Evolutionary conservation across 1,140 invertebrate species (phyloP).

Genomic region (Ladona fulva): DNA sequence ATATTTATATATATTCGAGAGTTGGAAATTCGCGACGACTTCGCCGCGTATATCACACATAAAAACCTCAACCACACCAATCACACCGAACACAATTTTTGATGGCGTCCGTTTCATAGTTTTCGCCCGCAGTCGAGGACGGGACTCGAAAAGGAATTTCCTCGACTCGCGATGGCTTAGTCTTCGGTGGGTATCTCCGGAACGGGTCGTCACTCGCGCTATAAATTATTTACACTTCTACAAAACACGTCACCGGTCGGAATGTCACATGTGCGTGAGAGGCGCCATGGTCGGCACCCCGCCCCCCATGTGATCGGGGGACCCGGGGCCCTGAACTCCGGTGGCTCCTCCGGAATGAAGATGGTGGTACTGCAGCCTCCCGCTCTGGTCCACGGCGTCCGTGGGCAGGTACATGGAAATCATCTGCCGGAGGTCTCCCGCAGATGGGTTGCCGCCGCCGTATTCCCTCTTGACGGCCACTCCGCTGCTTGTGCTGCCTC

Average conservation of each 20-base stretch:
- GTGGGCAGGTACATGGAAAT: slow-evolving; percentile 72
- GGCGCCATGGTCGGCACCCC: neutral
- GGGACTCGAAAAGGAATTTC: too few species aligned
- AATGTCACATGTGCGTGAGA: neutral
- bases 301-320: neutral
- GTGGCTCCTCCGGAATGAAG: slow-evolving; percentile 31
- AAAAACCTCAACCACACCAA: too few species aligned
- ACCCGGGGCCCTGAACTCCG: neutral
- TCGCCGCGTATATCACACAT: too few species aligned
- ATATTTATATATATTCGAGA: neutral
- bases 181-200: too few species aligned
- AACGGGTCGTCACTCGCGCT: too few species aligned
- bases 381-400: slow-evolving; percentile 40
- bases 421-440: slow-evolving; percentile 66
- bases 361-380: slow-evolving; percentile 41
- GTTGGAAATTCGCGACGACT: too few species aligned
- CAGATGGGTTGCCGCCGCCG: slow-evolving; percentile 38
- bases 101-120: too few species aligned
- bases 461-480: slow-evolving; percentile 57
- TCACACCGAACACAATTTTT: too few species aligned
- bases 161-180: too few species aligned
- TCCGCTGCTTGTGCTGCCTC: slow-evolving; percentile 13
- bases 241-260: too few species aligned
- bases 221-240: too few species aligned
- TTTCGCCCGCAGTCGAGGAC: too few species aligned